phyloP scores from a whole-genome alignment of 2,888 invertebrate species.

The Apamea crenata region DNA sequence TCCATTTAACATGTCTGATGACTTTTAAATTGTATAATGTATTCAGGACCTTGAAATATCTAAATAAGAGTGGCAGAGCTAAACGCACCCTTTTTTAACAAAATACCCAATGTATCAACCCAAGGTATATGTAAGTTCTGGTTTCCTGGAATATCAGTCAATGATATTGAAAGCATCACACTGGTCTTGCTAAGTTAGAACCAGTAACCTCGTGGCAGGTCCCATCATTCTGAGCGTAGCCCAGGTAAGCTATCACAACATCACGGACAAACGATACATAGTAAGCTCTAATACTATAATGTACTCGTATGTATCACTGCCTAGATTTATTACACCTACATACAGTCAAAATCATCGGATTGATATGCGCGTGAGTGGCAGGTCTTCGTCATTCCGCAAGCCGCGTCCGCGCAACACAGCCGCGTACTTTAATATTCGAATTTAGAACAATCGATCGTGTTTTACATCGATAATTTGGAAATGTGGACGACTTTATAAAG shows the following conservation, averaged over 20 bases:
- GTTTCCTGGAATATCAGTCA: background rate
- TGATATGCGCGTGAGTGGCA: conserved; percentile 50
- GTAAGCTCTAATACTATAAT: background rate
- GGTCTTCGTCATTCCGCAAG: conserved; percentile 44
- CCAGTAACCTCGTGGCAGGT: background rate
- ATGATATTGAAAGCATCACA: background rate
- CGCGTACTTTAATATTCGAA: conserved; percentile 37
- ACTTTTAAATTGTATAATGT: background rate
- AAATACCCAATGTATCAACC: background rate
- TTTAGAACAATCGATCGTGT: conserved; percentile 53
- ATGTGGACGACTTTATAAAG: conserved; percentile 15
- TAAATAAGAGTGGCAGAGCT: background rate
- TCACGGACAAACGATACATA: background rate
- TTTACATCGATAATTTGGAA: conserved; percentile 44
- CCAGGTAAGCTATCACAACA: background rate
- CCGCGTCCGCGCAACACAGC: conserved; percentile 48
- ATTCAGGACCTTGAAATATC: conserved; percentile 1
- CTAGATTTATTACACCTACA: conserved; percentile 11
- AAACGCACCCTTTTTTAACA: background rate
- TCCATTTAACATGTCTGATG: background rate
- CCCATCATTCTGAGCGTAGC: no score
- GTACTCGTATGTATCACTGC: background rate
- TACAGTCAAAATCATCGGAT: conserved; percentile 13
- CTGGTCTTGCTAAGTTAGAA: background rate
- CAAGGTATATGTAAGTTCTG: no score